A percentile compares a stretch with the other conserved stretches of the same genome.
phyloP scores from a whole-genome alignment of 2,888 invertebrate genomes.

The Apodemia duryi region DNA sequence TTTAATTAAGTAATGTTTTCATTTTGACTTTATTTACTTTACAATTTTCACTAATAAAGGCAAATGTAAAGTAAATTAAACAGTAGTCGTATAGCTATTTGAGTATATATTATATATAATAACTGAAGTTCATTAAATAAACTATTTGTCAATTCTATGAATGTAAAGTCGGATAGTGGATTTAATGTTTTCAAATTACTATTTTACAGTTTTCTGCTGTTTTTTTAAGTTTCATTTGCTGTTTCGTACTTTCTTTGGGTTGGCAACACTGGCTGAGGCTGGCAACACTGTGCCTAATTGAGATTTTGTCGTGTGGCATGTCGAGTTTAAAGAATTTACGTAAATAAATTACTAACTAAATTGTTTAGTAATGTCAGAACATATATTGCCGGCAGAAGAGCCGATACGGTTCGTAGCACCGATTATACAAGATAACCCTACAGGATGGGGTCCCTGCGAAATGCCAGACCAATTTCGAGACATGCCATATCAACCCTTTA shows the following conservation, averaged over 20 bases:
- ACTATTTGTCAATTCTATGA: too few relatives aligned
- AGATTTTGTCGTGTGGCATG: constrained; percentile 55
- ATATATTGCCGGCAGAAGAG: constrained; percentile 78
- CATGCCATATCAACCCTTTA: constrained; percentile 99
- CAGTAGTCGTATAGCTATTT: too few relatives aligned
- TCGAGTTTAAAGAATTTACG: constrained; percentile 22
- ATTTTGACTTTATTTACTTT: too few relatives aligned
- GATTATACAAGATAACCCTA: constrained; percentile 89
- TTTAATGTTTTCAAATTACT: too few relatives aligned
- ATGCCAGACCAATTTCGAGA: constrained; percentile 96
- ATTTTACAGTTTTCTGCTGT: too few relatives aligned
- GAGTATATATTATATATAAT: too few relatives aligned
- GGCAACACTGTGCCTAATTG: background rate
- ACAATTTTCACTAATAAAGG: too few relatives aligned
- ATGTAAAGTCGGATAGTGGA: too few relatives aligned
- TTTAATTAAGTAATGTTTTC: too few relatives aligned
- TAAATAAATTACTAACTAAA: constrained; percentile 29
- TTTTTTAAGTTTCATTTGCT: too few relatives aligned
- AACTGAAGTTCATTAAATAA: too few relatives aligned
- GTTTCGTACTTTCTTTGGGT: background rate
- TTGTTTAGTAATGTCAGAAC: constrained; percentile 60
- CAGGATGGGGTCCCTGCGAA: constrained; percentile 98
- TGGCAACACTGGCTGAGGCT: background rate
- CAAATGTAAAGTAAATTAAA: too few relatives aligned
- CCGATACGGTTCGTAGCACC: constrained; percentile 85